Evolutionary conservation across 2,888 invertebrate species (phyloP).

Genomic region (Strigamia transsilvanica): DNA sequence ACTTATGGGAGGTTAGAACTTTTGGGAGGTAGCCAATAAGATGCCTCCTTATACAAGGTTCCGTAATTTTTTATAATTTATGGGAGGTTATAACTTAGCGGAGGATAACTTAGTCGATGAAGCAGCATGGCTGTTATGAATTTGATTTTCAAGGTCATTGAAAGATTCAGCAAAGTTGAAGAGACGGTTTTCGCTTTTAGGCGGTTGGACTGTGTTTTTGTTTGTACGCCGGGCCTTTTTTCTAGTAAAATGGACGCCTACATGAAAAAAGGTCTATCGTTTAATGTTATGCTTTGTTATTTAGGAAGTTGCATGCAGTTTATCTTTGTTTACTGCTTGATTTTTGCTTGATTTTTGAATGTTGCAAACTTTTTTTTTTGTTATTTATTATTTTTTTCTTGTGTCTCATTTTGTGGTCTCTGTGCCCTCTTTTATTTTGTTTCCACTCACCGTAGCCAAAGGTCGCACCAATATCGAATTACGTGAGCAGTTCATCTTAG

Average conservation of each 20-base stretch:
- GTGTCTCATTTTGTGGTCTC: constrained; percentile 51
- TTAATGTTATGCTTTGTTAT: not conserved
- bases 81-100: too few relatives aligned
- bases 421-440: constrained; percentile 48
- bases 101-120: too few relatives aligned
- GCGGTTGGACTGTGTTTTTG: too few relatives aligned
- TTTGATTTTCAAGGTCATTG: too few relatives aligned
- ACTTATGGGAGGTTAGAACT: too few relatives aligned
- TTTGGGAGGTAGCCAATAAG: too few relatives aligned
- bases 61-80: too few relatives aligned
- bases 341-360: constrained; percentile 10
- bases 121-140: too few relatives aligned
- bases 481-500: constrained; percentile 98
- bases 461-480: constrained; percentile 99
- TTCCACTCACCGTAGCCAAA: constrained; percentile 76
- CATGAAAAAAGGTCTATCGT: not conserved
- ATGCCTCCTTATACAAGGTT: too few relatives aligned
- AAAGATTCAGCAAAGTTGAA: too few relatives aligned
- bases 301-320: constrained; percentile 13
- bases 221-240: not conserved
- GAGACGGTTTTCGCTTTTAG: too few relatives aligned
- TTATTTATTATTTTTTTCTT: constrained; percentile 53
- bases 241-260: not conserved
- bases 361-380: not conserved
- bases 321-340: not conserved